Evolutionary conservation across 1,140 invertebrate species (phyloP).

Genomic region (Ceratosolen solmsi): DNA sequence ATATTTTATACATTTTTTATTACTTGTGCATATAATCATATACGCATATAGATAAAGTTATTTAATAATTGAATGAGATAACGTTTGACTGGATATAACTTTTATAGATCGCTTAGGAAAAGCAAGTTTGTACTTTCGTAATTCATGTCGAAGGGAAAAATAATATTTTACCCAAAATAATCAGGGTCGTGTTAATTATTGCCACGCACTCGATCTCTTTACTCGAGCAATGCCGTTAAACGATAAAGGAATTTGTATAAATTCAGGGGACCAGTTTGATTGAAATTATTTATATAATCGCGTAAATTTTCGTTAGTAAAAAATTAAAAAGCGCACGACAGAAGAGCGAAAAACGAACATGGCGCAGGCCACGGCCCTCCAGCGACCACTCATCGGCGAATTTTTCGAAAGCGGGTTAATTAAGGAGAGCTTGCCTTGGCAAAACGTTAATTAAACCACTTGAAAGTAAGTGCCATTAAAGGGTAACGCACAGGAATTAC

Average conservation of each 20-base stretch:
- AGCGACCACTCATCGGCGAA: conserved; percentile 56
- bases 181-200: background rate
- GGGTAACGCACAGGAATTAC: conserved; percentile 60
- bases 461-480: conserved; percentile 67
- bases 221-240: background rate
- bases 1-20: background rate
- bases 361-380: background rate
- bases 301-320: background rate
- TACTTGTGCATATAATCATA: background rate
- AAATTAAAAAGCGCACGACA: background rate
- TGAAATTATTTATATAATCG: background rate
- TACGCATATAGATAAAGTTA: background rate
- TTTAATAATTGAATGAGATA: background rate
- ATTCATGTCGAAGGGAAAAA: background rate
- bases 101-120: no score
- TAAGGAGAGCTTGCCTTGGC: conserved; percentile 58
- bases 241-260: background rate
- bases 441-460: conserved; percentile 70
- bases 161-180: background rate
- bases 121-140: background rate
- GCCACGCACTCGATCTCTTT: background rate
- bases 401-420: conserved; percentile 69
- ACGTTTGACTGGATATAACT: no score
- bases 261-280: background rate
- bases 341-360: background rate